Percentiles rank a stretch among this genome's conserved stretches.
Evolutionary conservation across 2,113 vertebrate genomes (phyloP).

Genomic region (Pseudorectes ferrugineus): DNA sequence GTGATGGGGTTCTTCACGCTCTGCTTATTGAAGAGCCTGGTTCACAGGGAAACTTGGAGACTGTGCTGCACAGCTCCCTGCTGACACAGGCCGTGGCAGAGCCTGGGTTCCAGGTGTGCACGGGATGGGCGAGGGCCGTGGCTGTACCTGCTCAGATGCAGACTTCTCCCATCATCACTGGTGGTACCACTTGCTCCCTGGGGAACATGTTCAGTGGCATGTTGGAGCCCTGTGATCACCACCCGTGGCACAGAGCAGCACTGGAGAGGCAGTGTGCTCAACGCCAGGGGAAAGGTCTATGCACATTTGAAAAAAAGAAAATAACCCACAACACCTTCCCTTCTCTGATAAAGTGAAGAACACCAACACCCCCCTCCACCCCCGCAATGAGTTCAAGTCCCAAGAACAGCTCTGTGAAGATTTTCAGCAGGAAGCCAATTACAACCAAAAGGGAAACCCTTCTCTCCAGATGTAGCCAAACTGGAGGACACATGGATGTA

Average conservation of each 20-base stretch:
- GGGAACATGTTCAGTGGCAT: fast-evolving
- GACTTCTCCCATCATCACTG: neutral
- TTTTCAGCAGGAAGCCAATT: neutral
- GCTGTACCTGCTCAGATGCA: neutral
- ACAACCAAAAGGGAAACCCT: neutral
- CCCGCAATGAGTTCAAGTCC: neutral
- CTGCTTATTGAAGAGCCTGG: neutral
- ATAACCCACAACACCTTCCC: neutral
- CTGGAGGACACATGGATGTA: neutral
- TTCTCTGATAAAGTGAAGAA: neutral
- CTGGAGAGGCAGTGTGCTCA: neutral
- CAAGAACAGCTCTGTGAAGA: neutral
- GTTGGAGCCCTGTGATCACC: neutral
- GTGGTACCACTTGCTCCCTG: neutral
- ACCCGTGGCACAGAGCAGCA: neutral
- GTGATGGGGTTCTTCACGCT: neutral
- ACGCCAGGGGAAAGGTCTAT: neutral
- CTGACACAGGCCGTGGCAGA: neutral
- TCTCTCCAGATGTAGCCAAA: neutral
- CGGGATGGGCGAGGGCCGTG: fast-evolving
- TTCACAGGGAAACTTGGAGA: neutral
- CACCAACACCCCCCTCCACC: fast-evolving
- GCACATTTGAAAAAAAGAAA: neutral
- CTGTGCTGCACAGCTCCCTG: neutral
- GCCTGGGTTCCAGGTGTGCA: neutral